These are phyloP conservation scores for Epinotia nisella DNA, from an alignment of 2,888 invertebrate genomes.

Conservation along the genomic window DNA sequence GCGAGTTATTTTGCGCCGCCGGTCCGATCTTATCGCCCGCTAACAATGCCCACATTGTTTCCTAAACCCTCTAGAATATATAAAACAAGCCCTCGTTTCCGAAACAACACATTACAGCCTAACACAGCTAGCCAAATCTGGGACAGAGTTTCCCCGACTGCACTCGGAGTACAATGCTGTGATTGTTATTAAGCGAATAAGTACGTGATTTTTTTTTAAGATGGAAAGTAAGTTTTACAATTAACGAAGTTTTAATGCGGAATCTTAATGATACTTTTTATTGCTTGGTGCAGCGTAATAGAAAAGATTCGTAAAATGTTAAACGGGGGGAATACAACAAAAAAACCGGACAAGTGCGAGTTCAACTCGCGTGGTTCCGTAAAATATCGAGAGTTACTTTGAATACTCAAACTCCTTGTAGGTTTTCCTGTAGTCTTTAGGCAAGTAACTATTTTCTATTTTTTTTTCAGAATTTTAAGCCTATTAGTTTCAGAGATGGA, in stretches of 20 bases:
- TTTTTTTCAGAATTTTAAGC: no score
- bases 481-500: no score
- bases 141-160: conserved; percentile 12
- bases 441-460: no score
- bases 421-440: no score
- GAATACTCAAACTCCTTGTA: no score
- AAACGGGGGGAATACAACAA: conserved; percentile 36
- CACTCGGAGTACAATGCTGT: conserved; percentile 26
- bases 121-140: conserved; percentile 2
- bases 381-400: no score
- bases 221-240: conserved; percentile 42
- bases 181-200: conserved; percentile 5
- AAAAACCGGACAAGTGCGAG: no score
- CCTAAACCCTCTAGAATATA: conserved; percentile 61
- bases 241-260: conserved; percentile 33
- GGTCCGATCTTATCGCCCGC: conserved; percentile 60
- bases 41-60: conserved; percentile 78
- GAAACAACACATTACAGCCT: conserved; percentile 49
- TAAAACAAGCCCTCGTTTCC: conserved; percentile 63
- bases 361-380: no score
- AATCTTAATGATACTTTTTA: conserved; percentile 26
- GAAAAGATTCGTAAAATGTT: conserved; percentile 25
- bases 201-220: not conserved
- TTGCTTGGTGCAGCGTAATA: conserved; percentile 11
- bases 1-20: conserved; percentile 8